Base-by-base conservation (phyloP, 92 coral and sea anemone genomes). In the Paramuricea clavata region DNA sequence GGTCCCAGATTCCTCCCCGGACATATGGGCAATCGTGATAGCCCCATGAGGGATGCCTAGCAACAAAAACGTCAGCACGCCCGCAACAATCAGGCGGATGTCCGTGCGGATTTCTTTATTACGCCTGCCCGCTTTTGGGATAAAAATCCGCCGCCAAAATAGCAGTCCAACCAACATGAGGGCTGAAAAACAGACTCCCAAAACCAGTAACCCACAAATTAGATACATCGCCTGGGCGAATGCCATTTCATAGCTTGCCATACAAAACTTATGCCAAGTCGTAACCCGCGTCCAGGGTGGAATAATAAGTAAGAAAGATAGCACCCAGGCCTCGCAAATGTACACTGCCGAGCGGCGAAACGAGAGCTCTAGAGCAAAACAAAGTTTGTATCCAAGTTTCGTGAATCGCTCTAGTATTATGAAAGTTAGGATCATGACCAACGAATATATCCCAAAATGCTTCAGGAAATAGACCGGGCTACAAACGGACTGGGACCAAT, bases 211-310 rank as follows among this genome's bases (percentile, higher is more conserved):
- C 32, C 73, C 57, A 49, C 71, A 79, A 21, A 61, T 23, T 0
- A 79, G 17, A 28, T 79, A 79, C 84, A 60, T 79, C 17, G 31
- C 84, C 31, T 34, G 33, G 17, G 84, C 84, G 73, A 79, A 59
- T 12, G 35, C 30, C 31, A 65, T 60, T 60, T 60, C 84, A 49
- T 79, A 41, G 31, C 73, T 79, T 23, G 84, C 73, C 73, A 67
- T 59, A 60, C 84, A 79, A 47, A 79, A 56, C 36, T 67, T 64
- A 73, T 79, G 84, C 84, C 84, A 79, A 28, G 39, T 57, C 30
- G 84, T 79, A 13, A 79, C 73, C 25, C 73, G 73, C 49, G 84
- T 79, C 84, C 84, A 79, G 21, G 84, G 84, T 25, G 49, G 43
- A 60, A 79, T 79, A 27, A 79, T 79, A 28, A 79, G 47, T 12